Conservation (phyloP, 1,140 invertebrate genomes). For the Plodia interpunctella region DNA sequence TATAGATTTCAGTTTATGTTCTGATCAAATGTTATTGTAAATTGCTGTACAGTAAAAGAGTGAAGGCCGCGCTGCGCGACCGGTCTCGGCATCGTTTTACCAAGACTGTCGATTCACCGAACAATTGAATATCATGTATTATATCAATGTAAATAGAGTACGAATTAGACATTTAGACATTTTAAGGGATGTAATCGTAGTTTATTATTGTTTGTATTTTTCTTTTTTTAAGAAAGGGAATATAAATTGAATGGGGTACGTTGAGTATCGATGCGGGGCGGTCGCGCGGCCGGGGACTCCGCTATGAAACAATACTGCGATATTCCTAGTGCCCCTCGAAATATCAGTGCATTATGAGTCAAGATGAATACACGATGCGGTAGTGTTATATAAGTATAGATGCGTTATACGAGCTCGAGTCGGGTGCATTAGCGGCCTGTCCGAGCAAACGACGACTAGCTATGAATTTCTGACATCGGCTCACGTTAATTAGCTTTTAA, state of each 20-base stretch:
- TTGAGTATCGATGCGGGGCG: slow-evolving; percentile 27
- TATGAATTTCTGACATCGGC: slow-evolving; percentile 76
- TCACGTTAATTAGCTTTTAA: slow-evolving; percentile 77
- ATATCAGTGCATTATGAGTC: slow-evolving; percentile 74
- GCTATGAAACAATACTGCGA: slow-evolving; percentile 63
- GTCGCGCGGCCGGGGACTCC: slow-evolving; percentile 35
- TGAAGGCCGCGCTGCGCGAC: slow-evolving; percentile 33
- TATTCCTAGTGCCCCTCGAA: slow-evolving; percentile 72
- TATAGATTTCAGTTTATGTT: slow-evolving; percentile 71
- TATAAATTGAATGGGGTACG: slow-evolving; percentile 30
- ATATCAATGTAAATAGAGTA: slow-evolving; percentile 72
- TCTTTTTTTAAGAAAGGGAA: slow-evolving; percentile 31
- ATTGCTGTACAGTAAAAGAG: slow-evolving; percentile 65
- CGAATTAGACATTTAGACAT: slow-evolving; percentile 64
- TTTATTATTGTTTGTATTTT: slow-evolving; percentile 54
- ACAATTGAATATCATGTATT: slow-evolving; percentile 68
- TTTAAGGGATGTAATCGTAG: slow-evolving; percentile 65
- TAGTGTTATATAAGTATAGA: slow-evolving; percentile 71
- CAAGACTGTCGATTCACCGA: slow-evolving; percentile 60
- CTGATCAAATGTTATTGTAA: slow-evolving; percentile 73
- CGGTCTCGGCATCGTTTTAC: slow-evolving; percentile 33
- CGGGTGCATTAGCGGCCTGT: slow-evolving; percentile 62
- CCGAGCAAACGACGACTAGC: slow-evolving; percentile 75
- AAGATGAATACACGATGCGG: slow-evolving; percentile 66
- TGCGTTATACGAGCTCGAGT: slow-evolving; percentile 67